phyloP scores from a whole-genome alignment of 2,113 vertebrate species.

The Tenebrosternarchus preto region DNA sequence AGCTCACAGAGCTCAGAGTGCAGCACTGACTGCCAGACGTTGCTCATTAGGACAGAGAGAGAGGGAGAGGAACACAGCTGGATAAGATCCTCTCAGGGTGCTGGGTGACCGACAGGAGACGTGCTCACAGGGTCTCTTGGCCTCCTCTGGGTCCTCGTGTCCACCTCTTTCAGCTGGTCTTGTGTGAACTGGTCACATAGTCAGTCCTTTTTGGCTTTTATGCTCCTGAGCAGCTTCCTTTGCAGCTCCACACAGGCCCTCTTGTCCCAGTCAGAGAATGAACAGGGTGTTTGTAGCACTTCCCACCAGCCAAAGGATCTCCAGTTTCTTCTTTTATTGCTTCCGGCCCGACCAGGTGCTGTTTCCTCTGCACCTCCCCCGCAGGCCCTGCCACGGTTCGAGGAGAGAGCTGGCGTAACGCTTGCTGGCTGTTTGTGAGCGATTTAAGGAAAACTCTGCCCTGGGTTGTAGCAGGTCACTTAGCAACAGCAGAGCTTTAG shows the following conservation, averaged over 20 bases:
- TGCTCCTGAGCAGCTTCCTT: conserved; percentile 48
- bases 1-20: conserved; percentile 15
- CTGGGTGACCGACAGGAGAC: background rate
- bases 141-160: background rate
- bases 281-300: conserved; percentile 50
- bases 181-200: conserved; percentile 70
- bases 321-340: conserved; percentile 25
- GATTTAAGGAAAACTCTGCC: conserved; percentile 55
- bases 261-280: conserved; percentile 10
- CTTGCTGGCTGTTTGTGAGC: background rate
- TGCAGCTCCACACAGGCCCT: conserved; percentile 31
- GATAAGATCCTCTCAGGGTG: background rate
- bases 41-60: background rate
- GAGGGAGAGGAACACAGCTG: background rate
- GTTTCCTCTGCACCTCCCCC: background rate
- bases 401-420: no score
- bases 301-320: conserved; percentile 65
- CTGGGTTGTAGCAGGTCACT: background rate
- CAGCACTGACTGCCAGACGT: background rate
- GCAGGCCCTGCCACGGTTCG: no score
- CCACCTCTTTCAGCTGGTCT: background rate
- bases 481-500: background rate
- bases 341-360: conserved; percentile 5
- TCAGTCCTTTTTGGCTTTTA: conserved; percentile 47
- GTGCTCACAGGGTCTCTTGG: background rate